Evolutionary conservation across 2,888 invertebrate genomes (phyloP).

Genomic region (Heliconius ethilla): DNA sequence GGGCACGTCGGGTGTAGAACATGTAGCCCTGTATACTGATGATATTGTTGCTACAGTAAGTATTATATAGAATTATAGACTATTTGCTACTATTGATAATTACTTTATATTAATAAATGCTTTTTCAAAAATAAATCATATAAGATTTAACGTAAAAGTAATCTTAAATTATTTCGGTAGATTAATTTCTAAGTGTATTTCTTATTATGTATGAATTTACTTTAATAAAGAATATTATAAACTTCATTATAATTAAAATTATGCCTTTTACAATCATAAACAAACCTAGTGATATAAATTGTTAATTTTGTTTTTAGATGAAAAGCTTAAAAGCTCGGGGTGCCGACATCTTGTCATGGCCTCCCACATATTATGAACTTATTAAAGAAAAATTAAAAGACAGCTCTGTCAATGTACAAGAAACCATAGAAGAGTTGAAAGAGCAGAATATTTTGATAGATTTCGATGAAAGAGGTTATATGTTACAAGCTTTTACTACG

Average conservation of each 20-base stretch:
- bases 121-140: background rate
- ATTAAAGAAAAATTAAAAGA: slow-evolving; percentile 88
- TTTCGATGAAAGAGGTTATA: slow-evolving; percentile 97
- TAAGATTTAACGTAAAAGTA: background rate
- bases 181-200: too few relatives aligned
- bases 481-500: slow-evolving; percentile 97
- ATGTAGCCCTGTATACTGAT: slow-evolving; percentile 72
- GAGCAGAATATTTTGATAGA: slow-evolving; percentile 95
- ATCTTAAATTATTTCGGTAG: too few relatives aligned
- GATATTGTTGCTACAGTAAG: slow-evolving; percentile 72
- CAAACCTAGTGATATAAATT: background rate
- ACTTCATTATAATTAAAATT: too few relatives aligned
- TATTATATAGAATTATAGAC: slow-evolving; percentile 23
- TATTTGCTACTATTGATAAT: background rate
- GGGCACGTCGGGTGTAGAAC: slow-evolving; percentile 71
- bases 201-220: too few relatives aligned
- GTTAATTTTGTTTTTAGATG: slow-evolving; percentile 72
- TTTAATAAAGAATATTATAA: too few relatives aligned
- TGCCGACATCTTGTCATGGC: slow-evolving; percentile 93
- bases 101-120: background rate
- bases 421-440: slow-evolving; percentile 90
- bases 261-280: too few relatives aligned
- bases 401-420: slow-evolving; percentile 86
- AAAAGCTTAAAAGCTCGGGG: slow-evolving; percentile 90
- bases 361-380: slow-evolving; percentile 93